phyloP scores from a whole-genome alignment of 2,888 invertebrate species.

The Electrophaes corylata region DNA sequence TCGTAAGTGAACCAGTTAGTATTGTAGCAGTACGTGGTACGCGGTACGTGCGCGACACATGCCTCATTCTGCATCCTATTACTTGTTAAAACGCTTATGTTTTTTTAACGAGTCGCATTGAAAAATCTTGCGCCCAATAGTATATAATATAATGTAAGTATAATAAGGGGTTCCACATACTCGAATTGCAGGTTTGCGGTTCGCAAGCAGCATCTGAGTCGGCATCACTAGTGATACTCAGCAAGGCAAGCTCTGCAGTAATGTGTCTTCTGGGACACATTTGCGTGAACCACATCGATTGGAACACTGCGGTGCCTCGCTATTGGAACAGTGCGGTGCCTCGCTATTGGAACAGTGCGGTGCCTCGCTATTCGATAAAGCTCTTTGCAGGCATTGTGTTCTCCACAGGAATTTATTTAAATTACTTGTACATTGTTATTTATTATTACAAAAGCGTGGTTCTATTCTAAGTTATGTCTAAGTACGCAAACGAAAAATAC shows the following conservation, averaged over 20 bases:
- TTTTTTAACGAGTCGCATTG: no score
- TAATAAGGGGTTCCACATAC: not conserved
- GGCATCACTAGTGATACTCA: not conserved
- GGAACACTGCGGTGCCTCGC: conserved; percentile 14
- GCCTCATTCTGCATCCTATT: no score
- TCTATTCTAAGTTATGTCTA: not conserved
- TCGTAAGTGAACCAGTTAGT: no score
- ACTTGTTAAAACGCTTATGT: no score
- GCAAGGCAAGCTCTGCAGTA: conserved; percentile 15
- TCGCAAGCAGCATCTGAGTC: not conserved
- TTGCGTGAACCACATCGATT: conserved; percentile 19
- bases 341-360: conserved; percentile 17
- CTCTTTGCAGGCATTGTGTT: not conserved
- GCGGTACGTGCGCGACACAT: no score
- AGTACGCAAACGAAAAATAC: no score
- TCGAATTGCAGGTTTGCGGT: not conserved
- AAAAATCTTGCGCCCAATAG: no score
- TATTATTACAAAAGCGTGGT: not conserved
- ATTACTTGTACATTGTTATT: not conserved
- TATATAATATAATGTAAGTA: no score
- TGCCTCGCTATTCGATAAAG: conserved; percentile 3
- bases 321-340: no score
- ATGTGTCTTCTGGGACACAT: conserved; percentile 37
- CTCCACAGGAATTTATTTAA: conserved; percentile 1
- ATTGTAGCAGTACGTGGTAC: no score